Evolutionary conservation across 2,888 invertebrate species (phyloP).

Genomic region (Amiota communis): DNA sequence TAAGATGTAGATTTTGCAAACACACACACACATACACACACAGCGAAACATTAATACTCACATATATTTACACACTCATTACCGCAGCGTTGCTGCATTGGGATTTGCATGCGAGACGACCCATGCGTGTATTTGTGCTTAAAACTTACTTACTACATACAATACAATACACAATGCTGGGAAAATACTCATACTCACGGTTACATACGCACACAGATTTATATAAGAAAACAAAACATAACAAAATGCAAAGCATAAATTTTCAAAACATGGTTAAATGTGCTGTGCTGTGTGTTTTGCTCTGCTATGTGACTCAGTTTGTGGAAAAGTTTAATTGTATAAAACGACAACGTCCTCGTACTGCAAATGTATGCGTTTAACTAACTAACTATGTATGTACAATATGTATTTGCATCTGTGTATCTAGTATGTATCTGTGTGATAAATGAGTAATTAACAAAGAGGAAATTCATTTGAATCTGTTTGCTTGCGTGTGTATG

Average conservation of each 20-base stretch:
- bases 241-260: conserved; percentile 11
- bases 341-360: background rate
- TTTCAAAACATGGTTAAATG: background rate
- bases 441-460: conserved; percentile 31
- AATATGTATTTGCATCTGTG: background rate
- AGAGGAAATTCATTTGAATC: conserved; percentile 23
- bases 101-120: background rate
- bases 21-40: conserved; percentile 32
- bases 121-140: background rate
- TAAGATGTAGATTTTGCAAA: conserved; percentile 6
- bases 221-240: background rate
- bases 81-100: background rate
- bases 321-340: conserved; percentile 19
- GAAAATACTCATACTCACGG: background rate
- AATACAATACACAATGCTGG: background rate
- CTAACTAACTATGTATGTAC: background rate
- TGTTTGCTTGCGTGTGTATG: conserved; percentile 1
- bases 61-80: conserved; percentile 3
- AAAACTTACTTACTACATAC: background rate
- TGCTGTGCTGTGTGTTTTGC: background rate
- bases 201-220: background rate
- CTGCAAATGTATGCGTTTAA: background rate
- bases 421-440: background rate
- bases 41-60: background rate
- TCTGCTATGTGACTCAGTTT: background rate